Evolutionary conservation across 2,113 vertebrate genomes (phyloP).

Genomic region (Thryonomys swinderianus): DNA sequence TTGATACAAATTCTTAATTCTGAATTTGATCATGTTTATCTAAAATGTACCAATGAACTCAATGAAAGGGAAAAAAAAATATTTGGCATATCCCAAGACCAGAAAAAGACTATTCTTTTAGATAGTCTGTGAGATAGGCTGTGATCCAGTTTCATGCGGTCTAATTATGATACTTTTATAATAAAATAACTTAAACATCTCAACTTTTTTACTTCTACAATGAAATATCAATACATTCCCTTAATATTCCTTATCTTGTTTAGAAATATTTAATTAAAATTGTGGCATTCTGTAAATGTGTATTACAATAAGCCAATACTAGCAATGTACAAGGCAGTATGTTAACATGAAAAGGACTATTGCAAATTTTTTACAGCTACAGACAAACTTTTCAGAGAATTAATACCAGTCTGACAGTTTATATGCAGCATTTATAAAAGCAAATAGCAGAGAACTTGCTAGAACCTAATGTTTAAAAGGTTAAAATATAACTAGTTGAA

Average conservation of each 20-base stretch:
- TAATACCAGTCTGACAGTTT: not conserved
- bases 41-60: too few relatives aligned
- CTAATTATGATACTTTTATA: conserved; percentile 40
- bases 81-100: not conserved
- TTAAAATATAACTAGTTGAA: conserved; percentile 20
- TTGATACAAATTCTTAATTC: too few relatives aligned
- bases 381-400: conserved; percentile 38
- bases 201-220: conserved; percentile 22
- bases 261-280: conserved; percentile 56
- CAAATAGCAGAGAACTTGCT: not conserved
- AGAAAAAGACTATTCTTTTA: conserved; percentile 41
- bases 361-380: not conserved
- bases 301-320: not conserved
- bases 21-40: too few relatives aligned
- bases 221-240: conserved; percentile 23
- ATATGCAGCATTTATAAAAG: conserved; percentile 15
- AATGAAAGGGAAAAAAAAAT: too few relatives aligned
- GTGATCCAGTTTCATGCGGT: conserved; percentile 44
- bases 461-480: conserved; percentile 25
- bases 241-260: conserved; percentile 48
- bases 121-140: conserved; percentile 50
- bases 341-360: not conserved
- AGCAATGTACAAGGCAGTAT: not conserved
- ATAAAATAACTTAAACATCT: conserved; percentile 62
- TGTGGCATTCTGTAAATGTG: conserved; percentile 12